phyloP scores from a whole-genome alignment of 2,797 vertebrate species.

The Anguilla anguilla region DNA sequence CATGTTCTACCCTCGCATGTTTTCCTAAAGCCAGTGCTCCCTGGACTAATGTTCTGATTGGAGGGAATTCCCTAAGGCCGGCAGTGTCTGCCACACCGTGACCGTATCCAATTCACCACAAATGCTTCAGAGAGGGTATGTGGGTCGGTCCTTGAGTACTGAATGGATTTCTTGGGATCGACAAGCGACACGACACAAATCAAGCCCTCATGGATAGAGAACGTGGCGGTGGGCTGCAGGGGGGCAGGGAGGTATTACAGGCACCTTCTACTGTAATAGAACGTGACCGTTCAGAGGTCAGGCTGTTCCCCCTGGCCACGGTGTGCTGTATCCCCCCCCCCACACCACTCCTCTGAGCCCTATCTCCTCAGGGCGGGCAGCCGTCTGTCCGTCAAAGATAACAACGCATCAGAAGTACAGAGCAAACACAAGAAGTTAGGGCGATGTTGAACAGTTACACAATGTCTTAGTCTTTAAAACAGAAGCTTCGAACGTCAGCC shows the following conservation, averaged over 20 bases:
- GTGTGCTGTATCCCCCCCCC: constrained; percentile 39
- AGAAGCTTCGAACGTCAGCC: background rate
- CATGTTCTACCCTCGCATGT: no score
- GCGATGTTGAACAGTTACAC: constrained; percentile 47
- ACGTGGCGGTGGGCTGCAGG: background rate
- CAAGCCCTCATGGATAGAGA: background rate
- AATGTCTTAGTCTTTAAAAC: background rate
- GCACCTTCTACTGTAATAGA: background rate
- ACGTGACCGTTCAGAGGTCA: constrained; percentile 20
- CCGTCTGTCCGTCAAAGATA: constrained; percentile 71
- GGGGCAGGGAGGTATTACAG: background rate
- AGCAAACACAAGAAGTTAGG: constrained; percentile 50
- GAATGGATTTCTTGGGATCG: background rate
- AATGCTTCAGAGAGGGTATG: background rate
- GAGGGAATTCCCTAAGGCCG: background rate
- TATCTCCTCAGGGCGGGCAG: constrained; percentile 47
- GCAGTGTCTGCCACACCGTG: background rate
- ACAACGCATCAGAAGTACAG: constrained; percentile 56
- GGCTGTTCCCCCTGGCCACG: constrained; percentile 35
- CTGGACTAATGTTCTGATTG: background rate
- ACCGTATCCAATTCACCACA: background rate
- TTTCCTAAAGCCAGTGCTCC: background rate
- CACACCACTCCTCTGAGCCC: constrained; percentile 39
- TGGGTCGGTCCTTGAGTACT: background rate
- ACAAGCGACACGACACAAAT: background rate